Conservation (phyloP, 2,113 vertebrate genomes). For the Formicarius rufipectus region DNA sequence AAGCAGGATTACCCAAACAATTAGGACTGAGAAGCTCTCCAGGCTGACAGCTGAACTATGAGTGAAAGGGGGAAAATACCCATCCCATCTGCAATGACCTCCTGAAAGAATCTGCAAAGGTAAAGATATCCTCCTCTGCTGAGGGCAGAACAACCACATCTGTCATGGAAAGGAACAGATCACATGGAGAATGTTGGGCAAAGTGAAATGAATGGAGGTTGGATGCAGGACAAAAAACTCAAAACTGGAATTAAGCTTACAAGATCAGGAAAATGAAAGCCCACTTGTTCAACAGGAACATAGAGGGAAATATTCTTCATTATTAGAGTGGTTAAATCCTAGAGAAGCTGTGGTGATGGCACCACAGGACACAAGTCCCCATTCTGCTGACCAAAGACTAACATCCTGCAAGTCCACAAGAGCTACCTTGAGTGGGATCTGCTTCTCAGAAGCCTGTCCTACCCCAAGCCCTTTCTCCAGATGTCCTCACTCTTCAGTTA, state of each 20-base stretch:
- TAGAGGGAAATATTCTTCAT: neutral
- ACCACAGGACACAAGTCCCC: neutral
- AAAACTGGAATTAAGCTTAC: neutral
- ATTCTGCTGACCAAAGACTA: neutral
- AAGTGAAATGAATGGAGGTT: neutral
- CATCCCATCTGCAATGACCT: neutral
- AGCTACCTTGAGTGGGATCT: neutral
- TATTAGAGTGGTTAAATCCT: neutral
- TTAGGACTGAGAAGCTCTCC: neutral
- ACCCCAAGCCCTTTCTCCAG: neutral
- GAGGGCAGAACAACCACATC: neutral
- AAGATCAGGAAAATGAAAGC: neutral
- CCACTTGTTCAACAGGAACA: neutral
- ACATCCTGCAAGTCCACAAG: neutral
- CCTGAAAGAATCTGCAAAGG: neutral
- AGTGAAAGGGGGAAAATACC: rapidly evolving
- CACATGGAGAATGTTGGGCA: neutral
- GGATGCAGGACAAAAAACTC: neutral
- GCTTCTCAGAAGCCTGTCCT: neutral
- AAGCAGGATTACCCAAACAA: neutral
- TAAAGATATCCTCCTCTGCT: neutral
- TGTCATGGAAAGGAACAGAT: rapidly evolving
- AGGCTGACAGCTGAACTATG: neutral
- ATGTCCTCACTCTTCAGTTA: neutral
- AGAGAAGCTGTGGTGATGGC: neutral